Evolutionary conservation across 1,140 invertebrate species (phyloP), one percentile per base, ranked within the genome.

Genomic region (Drosophila tropicalis): DNA sequence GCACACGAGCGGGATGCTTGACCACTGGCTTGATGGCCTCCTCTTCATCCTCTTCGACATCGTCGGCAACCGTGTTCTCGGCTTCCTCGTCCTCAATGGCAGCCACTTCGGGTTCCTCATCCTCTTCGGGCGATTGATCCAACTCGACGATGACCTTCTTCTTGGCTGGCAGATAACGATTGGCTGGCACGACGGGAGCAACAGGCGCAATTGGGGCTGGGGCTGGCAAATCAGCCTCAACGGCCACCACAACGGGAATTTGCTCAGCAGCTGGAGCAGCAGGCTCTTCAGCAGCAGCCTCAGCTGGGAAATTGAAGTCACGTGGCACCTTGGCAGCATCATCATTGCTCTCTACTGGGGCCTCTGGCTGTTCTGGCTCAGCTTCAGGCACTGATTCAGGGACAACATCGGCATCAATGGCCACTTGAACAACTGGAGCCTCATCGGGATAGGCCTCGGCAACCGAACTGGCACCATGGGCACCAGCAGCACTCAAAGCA

Each of bases 121-220:
- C 92, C 41, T 93, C 91, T 15, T 85, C 87, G 61, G 83, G 77
- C 13, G 91, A 85, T 67, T 89, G 86, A 22, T 92, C 91, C 32
- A 92, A 74, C 76, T 92, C 87, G 40, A 92, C 86, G 62, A 79
- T 81, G 40, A 90, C 87, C 78, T 92, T 92, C 81, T 92, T 92
- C 62, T 87, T 86, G 72, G 89, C 80, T 62, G 91, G 91, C 65
- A 90, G 79, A 67, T 90, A 91, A 80, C 76, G 80, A 47, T 73
- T 92, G 56, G 65, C 81, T n/a, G 90, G 90, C 61, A 79, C 76
- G n/a, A 86, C 65, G 5, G 79, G 32, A 22, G 67, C 87, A 12
- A 81, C 73, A 3, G 85, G 79, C n/a, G 81, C 83, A 62, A 81
- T 74, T 5, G 80, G 81, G 22, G 82, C 90, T 25, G 90, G 90